These are phyloP conservation scores for Hemitrygon akajei DNA, from an alignment of 2,797 vertebrate genomes.

Conservation along the genomic window DNA sequence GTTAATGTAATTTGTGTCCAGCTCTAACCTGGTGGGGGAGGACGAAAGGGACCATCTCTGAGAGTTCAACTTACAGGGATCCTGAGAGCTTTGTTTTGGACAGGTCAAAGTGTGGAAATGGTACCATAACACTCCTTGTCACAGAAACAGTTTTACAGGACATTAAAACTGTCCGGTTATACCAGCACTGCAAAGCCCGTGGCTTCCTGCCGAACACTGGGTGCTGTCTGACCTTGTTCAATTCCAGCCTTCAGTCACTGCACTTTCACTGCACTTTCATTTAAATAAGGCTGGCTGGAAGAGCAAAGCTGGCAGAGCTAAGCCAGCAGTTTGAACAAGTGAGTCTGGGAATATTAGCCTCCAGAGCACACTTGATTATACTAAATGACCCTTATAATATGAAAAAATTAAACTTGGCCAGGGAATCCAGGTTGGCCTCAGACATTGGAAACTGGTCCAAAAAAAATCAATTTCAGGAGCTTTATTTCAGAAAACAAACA, in stretches of 20 bases:
- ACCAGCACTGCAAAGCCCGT: not conserved
- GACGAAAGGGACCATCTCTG: not conserved
- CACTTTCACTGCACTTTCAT: not conserved
- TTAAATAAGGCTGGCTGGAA: not conserved
- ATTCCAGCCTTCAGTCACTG: not conserved
- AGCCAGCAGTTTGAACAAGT: slow-evolving; percentile 7
- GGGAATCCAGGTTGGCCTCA: not conserved
- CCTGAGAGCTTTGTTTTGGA: not conserved
- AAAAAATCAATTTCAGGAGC: slow-evolving; percentile 18
- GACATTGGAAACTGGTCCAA: not conserved
- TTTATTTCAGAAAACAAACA: slow-evolving; percentile 12
- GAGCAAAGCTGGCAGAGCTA: not conserved
- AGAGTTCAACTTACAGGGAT: not conserved
- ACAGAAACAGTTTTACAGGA: not conserved
- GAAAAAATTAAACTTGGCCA: slow-evolving; percentile 23
- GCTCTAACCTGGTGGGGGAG: too few species aligned
- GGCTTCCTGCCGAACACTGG: not conserved
- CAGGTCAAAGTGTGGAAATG: not conserved
- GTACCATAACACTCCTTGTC: not conserved
- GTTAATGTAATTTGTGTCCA: too few species aligned
- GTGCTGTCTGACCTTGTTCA: not conserved
- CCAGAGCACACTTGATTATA: slow-evolving; percentile 5
- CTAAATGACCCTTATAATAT: slow-evolving; percentile 31
- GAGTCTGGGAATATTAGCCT: slow-evolving; percentile 27
- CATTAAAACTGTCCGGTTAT: not conserved